phyloP scores from a whole-genome alignment of 2,888 invertebrate species.

The Auanema sp. region DNA sequence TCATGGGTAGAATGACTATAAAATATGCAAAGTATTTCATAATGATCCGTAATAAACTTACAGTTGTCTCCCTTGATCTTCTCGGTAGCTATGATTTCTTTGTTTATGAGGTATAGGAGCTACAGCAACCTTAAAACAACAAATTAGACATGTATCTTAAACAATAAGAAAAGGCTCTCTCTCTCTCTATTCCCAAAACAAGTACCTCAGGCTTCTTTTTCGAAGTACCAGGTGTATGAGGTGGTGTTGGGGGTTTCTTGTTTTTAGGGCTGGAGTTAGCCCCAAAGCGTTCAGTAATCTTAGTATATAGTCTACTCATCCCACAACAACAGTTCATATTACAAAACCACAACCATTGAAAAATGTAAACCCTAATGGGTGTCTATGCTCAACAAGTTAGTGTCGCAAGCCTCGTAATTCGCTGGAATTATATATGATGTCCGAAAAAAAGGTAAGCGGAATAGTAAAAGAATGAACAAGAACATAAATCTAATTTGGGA shows the following conservation, averaged over 20 bases:
- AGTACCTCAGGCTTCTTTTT: slow-evolving; percentile 18
- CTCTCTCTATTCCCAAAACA: background rate
- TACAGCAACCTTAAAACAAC: slow-evolving; percentile 29
- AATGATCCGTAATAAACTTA: too few species aligned
- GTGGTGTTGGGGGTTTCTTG: slow-evolving; percentile 3
- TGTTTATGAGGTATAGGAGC: slow-evolving; percentile 30
- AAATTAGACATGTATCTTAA: background rate
- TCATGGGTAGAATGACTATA: too few species aligned
- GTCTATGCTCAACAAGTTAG: too few species aligned
- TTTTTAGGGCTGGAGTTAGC: background rate
- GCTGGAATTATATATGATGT: background rate
- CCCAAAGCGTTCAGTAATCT: slow-evolving; percentile 20
- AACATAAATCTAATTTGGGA: slow-evolving; percentile 3
- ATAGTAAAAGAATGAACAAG: background rate
- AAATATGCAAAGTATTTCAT: too few species aligned
- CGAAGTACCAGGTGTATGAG: background rate
- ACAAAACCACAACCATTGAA: background rate
- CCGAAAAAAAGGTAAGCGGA: slow-evolving; percentile 1
- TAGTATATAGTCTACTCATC: slow-evolving; percentile 20
- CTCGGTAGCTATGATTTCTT: background rate
- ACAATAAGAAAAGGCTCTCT: background rate
- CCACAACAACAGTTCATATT: slow-evolving; percentile 16
- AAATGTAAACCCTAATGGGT: background rate
- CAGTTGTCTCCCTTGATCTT: too few species aligned
- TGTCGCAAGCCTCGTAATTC: background rate